Percentiles rank a stretch among this genome's conserved stretches.
These are phyloP conservation scores for Apotomis betuletana DNA, from an alignment of 2,888 invertebrate species.

Conservation along the genomic window DNA sequence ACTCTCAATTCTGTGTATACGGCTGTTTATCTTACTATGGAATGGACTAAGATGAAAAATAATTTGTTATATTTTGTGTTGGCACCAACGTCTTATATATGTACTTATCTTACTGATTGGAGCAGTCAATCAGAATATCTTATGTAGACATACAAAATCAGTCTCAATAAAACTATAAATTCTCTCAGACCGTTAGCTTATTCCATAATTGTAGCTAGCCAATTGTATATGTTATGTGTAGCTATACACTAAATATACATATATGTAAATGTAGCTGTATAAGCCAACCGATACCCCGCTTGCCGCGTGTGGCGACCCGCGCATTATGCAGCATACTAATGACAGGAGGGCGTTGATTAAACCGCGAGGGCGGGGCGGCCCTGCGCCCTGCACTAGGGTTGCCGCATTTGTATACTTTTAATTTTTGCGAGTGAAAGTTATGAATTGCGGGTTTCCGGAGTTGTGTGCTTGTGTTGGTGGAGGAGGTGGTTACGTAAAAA, in stretches of 20 bases:
- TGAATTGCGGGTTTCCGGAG: slow-evolving; percentile 1
- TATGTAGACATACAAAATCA: too few relatives aligned
- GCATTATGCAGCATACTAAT: slow-evolving; percentile 78
- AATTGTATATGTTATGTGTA: background rate
- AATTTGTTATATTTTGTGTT: too few relatives aligned
- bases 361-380: slow-evolving; percentile 69
- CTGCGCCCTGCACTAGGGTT: slow-evolving; percentile 54
- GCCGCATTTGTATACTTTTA: slow-evolving; percentile 29
- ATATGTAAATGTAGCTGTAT: background rate
- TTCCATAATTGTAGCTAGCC: too few relatives aligned
- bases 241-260: background rate
- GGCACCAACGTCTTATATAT: too few relatives aligned
- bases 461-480: background rate
- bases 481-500: background rate
- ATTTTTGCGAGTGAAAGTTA: slow-evolving; percentile 32
- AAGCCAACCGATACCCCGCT: slow-evolving; percentile 18
- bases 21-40: too few relatives aligned
- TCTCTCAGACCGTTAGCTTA: too few relatives aligned
- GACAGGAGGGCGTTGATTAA: slow-evolving; percentile 79
- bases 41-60: too few relatives aligned
- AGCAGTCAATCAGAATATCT: too few relatives aligned
- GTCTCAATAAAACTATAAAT: too few relatives aligned
- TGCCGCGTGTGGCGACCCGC: slow-evolving; percentile 17
- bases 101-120: too few relatives aligned
- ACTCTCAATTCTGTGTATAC: too few relatives aligned